phyloP scores from a whole-genome alignment of 1,140 invertebrate genomes.

The Caerostris extrusa region DNA sequence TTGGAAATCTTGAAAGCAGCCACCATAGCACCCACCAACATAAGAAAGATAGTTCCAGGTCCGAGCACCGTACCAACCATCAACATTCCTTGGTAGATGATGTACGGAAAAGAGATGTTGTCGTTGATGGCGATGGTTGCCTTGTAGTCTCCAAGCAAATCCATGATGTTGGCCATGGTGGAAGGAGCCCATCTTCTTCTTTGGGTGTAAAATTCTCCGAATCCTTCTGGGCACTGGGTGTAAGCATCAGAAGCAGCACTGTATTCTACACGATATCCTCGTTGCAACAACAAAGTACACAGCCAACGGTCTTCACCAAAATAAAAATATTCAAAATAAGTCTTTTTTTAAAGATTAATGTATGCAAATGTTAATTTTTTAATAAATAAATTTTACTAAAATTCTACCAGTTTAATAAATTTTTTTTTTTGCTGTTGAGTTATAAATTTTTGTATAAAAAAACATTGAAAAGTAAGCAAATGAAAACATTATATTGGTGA shows the following conservation, averaged over 20 bases:
- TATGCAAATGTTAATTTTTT: too few relatives aligned
- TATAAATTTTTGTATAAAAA: too few relatives aligned
- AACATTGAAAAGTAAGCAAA: too few relatives aligned
- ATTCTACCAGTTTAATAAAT: too few relatives aligned
- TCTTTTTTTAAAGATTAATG: too few relatives aligned
- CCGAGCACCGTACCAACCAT: constrained; percentile 85
- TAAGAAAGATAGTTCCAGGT: constrained; percentile 86
- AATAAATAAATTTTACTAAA: too few relatives aligned
- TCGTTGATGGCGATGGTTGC: constrained; percentile 84
- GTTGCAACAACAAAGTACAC: constrained; percentile 85
- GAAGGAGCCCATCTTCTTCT: constrained; percentile 86
- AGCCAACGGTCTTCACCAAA: constrained; percentile 87
- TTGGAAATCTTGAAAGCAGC: constrained; percentile 84
- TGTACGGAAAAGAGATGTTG: constrained; percentile 85
- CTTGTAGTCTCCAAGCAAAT: constrained; percentile 84
- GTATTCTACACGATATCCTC: constrained; percentile 87
- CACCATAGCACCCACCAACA: constrained; percentile 85
- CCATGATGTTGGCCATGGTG: constrained; percentile 87
- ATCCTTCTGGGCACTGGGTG: constrained; percentile 86
- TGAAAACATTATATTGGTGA: too few relatives aligned
- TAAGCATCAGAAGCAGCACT: constrained; percentile 86
- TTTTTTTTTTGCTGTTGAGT: too few relatives aligned
- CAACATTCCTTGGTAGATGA: constrained; percentile 83
- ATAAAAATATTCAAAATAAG: constrained; percentile 77
- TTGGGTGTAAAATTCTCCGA: constrained; percentile 86